Base-by-base conservation (phyloP, 1,140 invertebrate genomes). In the Phenacoccus solenopsis region DNA sequence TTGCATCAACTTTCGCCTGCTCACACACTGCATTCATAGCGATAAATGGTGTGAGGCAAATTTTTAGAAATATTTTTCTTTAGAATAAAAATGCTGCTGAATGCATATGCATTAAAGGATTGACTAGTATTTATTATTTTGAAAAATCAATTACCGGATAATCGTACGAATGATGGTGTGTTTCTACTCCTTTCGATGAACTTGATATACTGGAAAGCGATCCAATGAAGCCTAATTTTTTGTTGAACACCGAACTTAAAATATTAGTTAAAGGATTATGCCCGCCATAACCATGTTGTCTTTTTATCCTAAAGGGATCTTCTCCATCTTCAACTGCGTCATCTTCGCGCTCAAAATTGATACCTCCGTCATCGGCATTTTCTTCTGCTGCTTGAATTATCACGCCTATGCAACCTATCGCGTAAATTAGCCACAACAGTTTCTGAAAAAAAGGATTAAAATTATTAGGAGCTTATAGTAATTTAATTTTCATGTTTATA, bases 161-260 rank as follows among this genome's bases (percentile, higher is more conserved):
- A 5, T 64, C 59, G 59, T 64, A 64, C 4, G 59, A 24, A 27
- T 64, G 59, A 27, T 64, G 59, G 20, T 64, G 59, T 9, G 59
- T 64, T 64, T 64, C 59, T 4, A 25, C 59, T 64, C 59, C 59
- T 25, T 64, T 64, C 59, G 59, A 64, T 22, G 59, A 64, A 22
- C 59, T 64, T 22, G 59, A 64, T 5, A 64, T 64, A 27, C 59
- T 64, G 22, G 59, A 64, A 24, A 64, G 59, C 2, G 59, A 64
- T 64, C 59, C 59, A 16, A 64, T 64, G 1, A 64, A 22, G 25
- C 59, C 59, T 27, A 64, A 64, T 64, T 64, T 64, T 27, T 64
- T 64, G 20, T 64, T 64, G 20, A 64, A 64, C 13, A 64, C 59
- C 22, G 59, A 64, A 27, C 59, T 64, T 24, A 64, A 25, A n/a